Evolutionary conservation across 2,797 vertebrate species (phyloP).

Genomic region (Scolopax bukidnonensis): DNA sequence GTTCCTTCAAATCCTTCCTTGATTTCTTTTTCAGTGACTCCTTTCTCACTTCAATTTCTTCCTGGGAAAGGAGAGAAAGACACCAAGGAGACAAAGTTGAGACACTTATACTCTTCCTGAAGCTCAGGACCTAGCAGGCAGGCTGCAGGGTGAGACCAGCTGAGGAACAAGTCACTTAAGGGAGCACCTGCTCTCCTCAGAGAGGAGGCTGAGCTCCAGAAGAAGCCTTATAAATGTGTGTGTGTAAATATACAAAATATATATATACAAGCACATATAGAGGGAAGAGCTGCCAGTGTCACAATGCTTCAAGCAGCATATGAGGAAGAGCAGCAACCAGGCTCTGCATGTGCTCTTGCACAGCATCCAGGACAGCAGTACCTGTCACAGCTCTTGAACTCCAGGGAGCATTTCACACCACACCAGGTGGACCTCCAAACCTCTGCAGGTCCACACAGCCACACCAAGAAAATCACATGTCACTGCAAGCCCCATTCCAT

Average conservation of each 20-base stretch:
- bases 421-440: background rate
- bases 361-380: background rate
- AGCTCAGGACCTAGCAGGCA: background rate
- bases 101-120: background rate
- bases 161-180: background rate
- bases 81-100: too few relatives aligned
- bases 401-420: background rate
- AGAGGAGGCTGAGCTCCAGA: background rate
- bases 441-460: background rate
- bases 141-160: background rate
- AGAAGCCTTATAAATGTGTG: background rate
- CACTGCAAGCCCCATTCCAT: background rate
- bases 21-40: background rate
- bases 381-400: background rate
- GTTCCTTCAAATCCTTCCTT: background rate
- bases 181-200: background rate
- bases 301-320: background rate
- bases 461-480: background rate
- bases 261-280: background rate
- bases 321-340: background rate
- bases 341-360: background rate
- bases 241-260: background rate
- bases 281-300: background rate
- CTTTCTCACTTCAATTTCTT: slow-evolving; percentile 28
- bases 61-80: background rate